Evolutionary conservation across 2,797 vertebrate genomes (phyloP).

Genomic region (Hydrocynus forskahlii): DNA sequence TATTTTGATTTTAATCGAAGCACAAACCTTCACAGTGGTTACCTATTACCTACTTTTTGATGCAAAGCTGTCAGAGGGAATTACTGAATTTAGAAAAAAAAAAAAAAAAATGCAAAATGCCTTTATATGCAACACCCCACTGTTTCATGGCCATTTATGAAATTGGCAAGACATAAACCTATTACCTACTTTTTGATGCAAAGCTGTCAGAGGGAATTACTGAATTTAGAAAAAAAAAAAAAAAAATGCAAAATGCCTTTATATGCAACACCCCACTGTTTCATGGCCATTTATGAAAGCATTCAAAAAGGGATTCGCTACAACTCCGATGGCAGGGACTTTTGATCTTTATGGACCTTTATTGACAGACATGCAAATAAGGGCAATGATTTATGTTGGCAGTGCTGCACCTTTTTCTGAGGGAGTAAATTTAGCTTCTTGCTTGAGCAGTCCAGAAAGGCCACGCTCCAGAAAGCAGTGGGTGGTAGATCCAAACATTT

Average conservation of each 20-base stretch:
- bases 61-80: no score
- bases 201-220: conserved; percentile 11
- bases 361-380: conserved; percentile 56
- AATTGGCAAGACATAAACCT: conserved; percentile 39
- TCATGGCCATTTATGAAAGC: conserved; percentile 44
- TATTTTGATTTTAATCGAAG: no score
- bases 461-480: conserved; percentile 50
- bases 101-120: background rate
- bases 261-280: conserved; percentile 32
- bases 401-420: conserved; percentile 22
- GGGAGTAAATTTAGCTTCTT: conserved; percentile 51
- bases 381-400: conserved; percentile 56
- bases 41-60: no score
- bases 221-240: background rate
- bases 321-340: conserved; percentile 32
- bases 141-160: conserved; percentile 41
- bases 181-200: background rate
- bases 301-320: no score
- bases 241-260: conserved; percentile 12
- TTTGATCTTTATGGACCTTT: conserved; percentile 47
- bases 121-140: conserved; percentile 39
- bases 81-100: no score
- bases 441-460: conserved; percentile 43
- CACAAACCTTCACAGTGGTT: no score
- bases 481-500: conserved; percentile 64